A percentile compares a stretch with the other conserved stretches of the same genome.
phyloP scores from a whole-genome alignment of 2,797 vertebrate species.

The Neomorphus geoffroyi region DNA sequence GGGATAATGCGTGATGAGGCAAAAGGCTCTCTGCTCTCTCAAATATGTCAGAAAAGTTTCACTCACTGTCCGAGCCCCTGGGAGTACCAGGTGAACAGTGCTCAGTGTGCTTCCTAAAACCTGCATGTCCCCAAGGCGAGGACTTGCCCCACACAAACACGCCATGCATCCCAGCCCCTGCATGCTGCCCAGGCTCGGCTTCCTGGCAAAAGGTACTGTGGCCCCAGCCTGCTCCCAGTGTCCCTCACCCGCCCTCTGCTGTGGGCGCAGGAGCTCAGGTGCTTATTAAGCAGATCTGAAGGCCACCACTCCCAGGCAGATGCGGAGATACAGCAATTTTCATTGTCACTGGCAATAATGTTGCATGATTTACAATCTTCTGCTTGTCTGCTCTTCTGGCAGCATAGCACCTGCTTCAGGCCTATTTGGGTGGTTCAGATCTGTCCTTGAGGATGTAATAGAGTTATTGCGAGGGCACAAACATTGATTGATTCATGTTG shows the following conservation, averaged over 20 bases:
- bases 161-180: fast-evolving
- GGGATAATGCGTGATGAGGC: fast-evolving
- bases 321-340: not conserved
- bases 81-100: fast-evolving
- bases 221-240: not conserved
- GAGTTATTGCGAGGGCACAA: conserved; percentile 48
- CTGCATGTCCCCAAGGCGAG: not conserved
- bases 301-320: conserved; percentile 3
- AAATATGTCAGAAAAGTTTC: not conserved
- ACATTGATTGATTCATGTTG: conserved; percentile 63
- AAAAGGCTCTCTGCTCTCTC: not conserved
- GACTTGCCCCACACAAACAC: fast-evolving
- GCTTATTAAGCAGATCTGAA: conserved; percentile 33
- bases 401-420: conserved; percentile 35
- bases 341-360: conserved; percentile 51
- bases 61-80: not conserved
- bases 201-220: fast-evolving
- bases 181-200: fast-evolving
- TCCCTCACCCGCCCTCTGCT: fast-evolving
- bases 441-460: conserved; percentile 70
- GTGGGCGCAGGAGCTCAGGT: not conserved
- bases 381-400: not conserved
- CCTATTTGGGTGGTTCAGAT: conserved; percentile 33
- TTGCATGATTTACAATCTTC: conserved; percentile 46
- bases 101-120: fast-evolving